These are phyloP conservation scores for Onychomys arenicola DNA, from an alignment of 2,797 vertebrate genomes.

Conservation along the genomic window DNA sequence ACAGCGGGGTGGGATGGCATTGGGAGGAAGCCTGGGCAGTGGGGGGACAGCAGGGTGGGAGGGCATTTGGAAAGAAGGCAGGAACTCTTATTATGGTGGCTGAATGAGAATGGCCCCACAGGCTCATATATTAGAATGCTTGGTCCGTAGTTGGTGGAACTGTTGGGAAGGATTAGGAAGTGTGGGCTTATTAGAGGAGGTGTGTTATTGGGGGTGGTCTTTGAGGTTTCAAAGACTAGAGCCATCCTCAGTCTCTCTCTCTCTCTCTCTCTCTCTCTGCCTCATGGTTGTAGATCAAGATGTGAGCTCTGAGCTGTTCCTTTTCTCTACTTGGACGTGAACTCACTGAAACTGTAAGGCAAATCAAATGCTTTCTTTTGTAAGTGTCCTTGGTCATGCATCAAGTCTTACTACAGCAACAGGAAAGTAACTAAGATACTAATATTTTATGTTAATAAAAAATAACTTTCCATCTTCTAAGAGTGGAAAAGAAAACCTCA, in stretches of 20 bases:
- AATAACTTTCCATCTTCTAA: neutral
- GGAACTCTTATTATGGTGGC: neutral
- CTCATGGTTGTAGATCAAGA: neutral
- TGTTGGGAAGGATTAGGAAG: neutral
- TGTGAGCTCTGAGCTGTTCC: neutral
- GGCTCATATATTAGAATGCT: neutral
- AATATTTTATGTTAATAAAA: neutral
- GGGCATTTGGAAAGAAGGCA: neutral
- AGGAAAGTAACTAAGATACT: neutral
- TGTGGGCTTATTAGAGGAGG: neutral
- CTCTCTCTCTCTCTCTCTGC: no score
- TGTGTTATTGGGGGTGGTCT: neutral
- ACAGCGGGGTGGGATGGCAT: neutral
- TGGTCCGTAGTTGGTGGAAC: neutral
- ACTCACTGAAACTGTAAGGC: neutral
- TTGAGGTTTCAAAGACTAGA: neutral
- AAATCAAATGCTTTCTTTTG: neutral
- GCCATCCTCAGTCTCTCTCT: neutral
- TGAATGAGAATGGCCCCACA: neutral
- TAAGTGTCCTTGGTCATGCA: neutral
- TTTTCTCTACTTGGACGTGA: neutral
- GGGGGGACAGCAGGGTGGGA: neutral
- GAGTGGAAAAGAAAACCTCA: neutral
- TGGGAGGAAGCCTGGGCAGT: no score
- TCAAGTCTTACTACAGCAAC: neutral